phyloP scores from a whole-genome alignment of 2,888 invertebrate species.

The Pseudococcus viburni region DNA sequence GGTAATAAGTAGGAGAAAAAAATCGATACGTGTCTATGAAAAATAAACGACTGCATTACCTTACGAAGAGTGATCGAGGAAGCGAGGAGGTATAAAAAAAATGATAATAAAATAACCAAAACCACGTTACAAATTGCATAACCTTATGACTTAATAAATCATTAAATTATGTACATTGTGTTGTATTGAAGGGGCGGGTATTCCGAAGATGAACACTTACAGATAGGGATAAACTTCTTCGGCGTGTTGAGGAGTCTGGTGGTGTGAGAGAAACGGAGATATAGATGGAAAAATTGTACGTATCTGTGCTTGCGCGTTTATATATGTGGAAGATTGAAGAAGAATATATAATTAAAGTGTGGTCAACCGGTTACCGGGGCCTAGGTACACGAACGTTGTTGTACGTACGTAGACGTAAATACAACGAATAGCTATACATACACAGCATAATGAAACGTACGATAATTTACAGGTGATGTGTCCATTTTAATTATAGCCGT shows the following conservation, averaged over 20 bases:
- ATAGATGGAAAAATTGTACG: not conserved
- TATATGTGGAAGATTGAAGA: slow-evolving; percentile 48
- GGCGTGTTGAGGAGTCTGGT: not conserved
- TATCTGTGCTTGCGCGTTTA: not conserved
- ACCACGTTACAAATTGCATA: slow-evolving; percentile 63
- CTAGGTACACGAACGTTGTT: slow-evolving; percentile 58
- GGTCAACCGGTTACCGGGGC: slow-evolving; percentile 60
- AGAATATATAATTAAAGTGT: slow-evolving; percentile 64
- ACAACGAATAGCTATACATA: not conserved
- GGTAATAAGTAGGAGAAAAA: slow-evolving; percentile 11
- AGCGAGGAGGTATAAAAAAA: not conserved
- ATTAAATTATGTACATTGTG: slow-evolving; percentile 65
- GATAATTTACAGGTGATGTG: slow-evolving; percentile 65
- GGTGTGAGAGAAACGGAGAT: not conserved
- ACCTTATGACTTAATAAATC: slow-evolving; percentile 65
- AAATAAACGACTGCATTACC: not conserved
- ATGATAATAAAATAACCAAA: slow-evolving; percentile 57
- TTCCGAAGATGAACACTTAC: slow-evolving; percentile 58
- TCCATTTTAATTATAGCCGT: slow-evolving; percentile 64
- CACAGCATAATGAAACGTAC: slow-evolving; percentile 46
- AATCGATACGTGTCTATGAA: slow-evolving; percentile 48
- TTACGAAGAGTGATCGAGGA: not conserved
- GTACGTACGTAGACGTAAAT: slow-evolving; percentile 2
- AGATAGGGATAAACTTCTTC: slow-evolving; percentile 58
- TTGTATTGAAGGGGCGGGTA: slow-evolving; percentile 61